phyloP scores from a whole-genome alignment of 2,888 invertebrate species.

The Carterocephalus palaemon region DNA sequence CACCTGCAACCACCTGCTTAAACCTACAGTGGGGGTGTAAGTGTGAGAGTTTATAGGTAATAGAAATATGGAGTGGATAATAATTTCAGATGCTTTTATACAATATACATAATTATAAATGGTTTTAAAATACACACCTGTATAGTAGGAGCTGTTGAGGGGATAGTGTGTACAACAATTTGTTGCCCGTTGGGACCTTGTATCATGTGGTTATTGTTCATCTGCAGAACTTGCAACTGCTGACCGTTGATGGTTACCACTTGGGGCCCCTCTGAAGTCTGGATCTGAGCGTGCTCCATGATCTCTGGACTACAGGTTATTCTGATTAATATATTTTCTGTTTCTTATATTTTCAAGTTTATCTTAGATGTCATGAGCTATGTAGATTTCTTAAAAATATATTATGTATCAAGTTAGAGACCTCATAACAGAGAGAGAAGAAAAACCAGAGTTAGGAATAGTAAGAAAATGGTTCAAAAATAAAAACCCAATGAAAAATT shows the following conservation, averaged over 20 bases:
- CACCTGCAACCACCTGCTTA: too few relatives aligned
- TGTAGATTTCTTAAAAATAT: too few relatives aligned
- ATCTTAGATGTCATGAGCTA: too few relatives aligned
- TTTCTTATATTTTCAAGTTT: too few relatives aligned
- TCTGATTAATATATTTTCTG: too few relatives aligned
- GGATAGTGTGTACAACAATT: slow-evolving; percentile 84
- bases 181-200: slow-evolving; percentile 84
- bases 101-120: not conserved
- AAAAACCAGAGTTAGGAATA: too few relatives aligned
- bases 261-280: slow-evolving; percentile 81
- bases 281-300: slow-evolving; percentile 80
- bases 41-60: too few relatives aligned
- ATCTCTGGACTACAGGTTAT: slow-evolving; percentile 34
- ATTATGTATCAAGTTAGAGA: too few relatives aligned
- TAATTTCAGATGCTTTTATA: not conserved
- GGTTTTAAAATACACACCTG: slow-evolving; percentile 64
- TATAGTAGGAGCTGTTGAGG: slow-evolving; percentile 78
- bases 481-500: not conserved
- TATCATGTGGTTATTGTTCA: slow-evolving; percentile 77
- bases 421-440: too few relatives aligned
- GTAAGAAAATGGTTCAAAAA: not conserved
- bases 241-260: slow-evolving; percentile 81
- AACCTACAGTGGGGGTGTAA: too few relatives aligned
- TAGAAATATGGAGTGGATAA: slow-evolving; percentile 5
- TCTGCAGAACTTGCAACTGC: slow-evolving; percentile 80